Evolutionary conservation across 2,113 vertebrate genomes (phyloP), one percentile per base, ranked within the genome.

Genomic region (Sminthopsis crassicaudata): DNA sequence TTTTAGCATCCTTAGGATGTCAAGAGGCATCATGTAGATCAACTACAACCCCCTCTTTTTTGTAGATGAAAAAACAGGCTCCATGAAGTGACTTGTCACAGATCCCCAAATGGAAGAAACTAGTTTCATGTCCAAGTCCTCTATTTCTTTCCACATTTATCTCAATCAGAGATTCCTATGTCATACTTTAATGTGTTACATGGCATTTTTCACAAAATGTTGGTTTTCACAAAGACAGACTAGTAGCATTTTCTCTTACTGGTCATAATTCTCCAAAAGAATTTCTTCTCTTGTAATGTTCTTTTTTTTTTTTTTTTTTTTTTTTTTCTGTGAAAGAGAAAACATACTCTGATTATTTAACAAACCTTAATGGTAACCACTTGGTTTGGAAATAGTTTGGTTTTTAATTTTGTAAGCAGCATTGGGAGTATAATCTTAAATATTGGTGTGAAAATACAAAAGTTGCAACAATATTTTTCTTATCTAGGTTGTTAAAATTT

Each of bases 381-480:
- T 94, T 54, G 95, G 90, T 5, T 94, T 91, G 91, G 91, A 96
- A 93, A 96, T 60, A 95, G 55, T 91, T 95, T 97, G 88, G 97
- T 90, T 96, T 96, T 90, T 95, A 97, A 97, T 96, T 97, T 93
- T 94, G 94, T 97, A 96, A 98, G 93, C 89, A 67, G 2, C 91
- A 96, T 53, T 96, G 8, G 94, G 93, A 92, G 97, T 60, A 50
- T 96, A 94, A 94, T 92, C 97, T 96, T 46, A 60, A 9, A 3
- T 93, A 96, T 96, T 96, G 89, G 93, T 91, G 46, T 94, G 22
- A 93, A 96, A 97, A 93, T 57, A 92, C 91, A 96, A 97, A 95
- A 92, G 92, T 51, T 92, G 48, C 88, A 90, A 95, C 98, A 90
- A 91, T 93, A 91, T 96, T 98, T 98, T 96, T 91, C 96, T 98